These are phyloP conservation scores for Leuctra nigra DNA, from an alignment of 2,888 invertebrate species.

Conservation along the genomic window DNA sequence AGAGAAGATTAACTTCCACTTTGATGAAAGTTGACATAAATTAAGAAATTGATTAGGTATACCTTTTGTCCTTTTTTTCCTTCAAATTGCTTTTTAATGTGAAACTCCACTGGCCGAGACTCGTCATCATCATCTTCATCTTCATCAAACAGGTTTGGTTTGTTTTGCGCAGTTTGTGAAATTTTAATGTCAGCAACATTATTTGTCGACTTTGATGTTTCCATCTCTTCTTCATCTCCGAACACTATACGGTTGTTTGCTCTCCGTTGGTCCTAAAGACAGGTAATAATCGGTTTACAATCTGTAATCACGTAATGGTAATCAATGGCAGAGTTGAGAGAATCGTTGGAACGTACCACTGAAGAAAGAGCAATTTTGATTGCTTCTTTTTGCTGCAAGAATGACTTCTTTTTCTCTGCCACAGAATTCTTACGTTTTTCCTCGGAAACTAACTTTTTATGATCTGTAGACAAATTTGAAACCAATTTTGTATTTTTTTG, in stretches of 20 bases:
- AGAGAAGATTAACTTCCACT: neutral
- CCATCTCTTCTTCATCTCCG: no score
- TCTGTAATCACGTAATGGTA: no score
- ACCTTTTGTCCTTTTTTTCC: slow-evolving; percentile 58
- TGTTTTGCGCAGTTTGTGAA: neutral
- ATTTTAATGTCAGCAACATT: slow-evolving; percentile 44
- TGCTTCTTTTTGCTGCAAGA: slow-evolving; percentile 55
- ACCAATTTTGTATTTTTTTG: no score
- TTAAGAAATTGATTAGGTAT: slow-evolving; percentile 29
- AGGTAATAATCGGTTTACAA: no score
- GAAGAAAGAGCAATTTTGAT: slow-evolving; percentile 57
- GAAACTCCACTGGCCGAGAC: slow-evolving; percentile 52
- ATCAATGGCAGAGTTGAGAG: no score
- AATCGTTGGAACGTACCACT: no score
- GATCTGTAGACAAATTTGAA: no score
- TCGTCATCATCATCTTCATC: slow-evolving; percentile 36
- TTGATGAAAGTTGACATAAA: neutral
- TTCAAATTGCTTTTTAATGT: slow-evolving; percentile 59
- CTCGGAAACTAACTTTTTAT: slow-evolving; percentile 43
- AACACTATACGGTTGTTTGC: no score
- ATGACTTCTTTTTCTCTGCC: slow-evolving; percentile 54
- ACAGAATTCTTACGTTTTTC: slow-evolving; percentile 61
- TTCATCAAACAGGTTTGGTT: slow-evolving; percentile 40
- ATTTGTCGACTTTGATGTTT: no score
- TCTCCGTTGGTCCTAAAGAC: no score